phyloP scores from a whole-genome alignment of 2,113 vertebrate genomes.

The Malurus elegans region DNA sequence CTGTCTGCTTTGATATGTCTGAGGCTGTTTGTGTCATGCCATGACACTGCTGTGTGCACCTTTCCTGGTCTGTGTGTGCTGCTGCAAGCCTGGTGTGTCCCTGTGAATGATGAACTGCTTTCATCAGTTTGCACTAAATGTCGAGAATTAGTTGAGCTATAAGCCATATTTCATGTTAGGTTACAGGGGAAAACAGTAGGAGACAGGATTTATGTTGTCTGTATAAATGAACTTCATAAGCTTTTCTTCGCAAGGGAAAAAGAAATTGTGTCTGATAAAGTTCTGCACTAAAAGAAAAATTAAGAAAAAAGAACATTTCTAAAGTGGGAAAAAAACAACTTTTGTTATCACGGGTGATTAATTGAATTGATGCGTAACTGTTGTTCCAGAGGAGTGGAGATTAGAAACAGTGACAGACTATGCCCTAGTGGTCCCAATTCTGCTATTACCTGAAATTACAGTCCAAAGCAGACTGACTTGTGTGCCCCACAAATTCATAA shows the following conservation, averaged over 20 bases:
- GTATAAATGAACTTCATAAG: constrained; percentile 56
- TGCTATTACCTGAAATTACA: constrained; percentile 54
- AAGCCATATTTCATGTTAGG: constrained; percentile 34
- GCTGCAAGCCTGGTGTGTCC: background rate
- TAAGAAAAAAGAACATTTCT: background rate
- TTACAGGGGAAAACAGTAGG: constrained; percentile 33
- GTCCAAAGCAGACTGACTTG: constrained; percentile 35
- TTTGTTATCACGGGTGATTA: constrained; percentile 13
- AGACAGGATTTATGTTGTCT: constrained; percentile 35
- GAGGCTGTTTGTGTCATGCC: background rate
- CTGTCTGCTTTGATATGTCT: background rate
- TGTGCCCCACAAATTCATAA: constrained; percentile 28
- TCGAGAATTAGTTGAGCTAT: constrained; percentile 30
- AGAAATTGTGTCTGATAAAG: constrained; percentile 35
- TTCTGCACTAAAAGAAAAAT: background rate
- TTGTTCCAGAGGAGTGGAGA: constrained; percentile 30
- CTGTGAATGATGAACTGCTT: constrained; percentile 45
- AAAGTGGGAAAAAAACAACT: background rate
- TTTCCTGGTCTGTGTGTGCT: background rate
- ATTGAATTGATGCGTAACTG: constrained; percentile 26
- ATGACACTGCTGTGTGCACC: background rate
- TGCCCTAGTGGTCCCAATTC: constrained; percentile 24
- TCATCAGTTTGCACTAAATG: constrained; percentile 35
- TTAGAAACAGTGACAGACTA: constrained; percentile 25
- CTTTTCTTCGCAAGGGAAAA: constrained; percentile 29